Percentiles rank a stretch among this genome's conserved stretches.
phyloP scores from a whole-genome alignment of 2,888 invertebrate species.

The Morpho deidamia region DNA sequence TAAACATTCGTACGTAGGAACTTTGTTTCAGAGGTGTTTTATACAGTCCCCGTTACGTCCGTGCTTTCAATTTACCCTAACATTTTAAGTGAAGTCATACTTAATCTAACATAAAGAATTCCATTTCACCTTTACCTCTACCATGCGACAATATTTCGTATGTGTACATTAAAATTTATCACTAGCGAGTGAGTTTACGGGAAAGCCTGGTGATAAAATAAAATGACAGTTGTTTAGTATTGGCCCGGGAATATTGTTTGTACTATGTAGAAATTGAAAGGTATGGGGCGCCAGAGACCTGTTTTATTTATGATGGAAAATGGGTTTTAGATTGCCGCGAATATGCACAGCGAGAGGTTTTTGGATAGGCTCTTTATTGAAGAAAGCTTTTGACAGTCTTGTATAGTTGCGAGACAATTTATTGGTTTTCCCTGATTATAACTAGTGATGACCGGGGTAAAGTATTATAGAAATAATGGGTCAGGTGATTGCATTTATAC shows the following conservation, averaged over 20 bases:
- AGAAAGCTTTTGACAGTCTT: no score
- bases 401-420: no score
- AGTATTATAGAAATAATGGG: no score
- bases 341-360: conserved; percentile 25
- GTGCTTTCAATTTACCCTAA: conserved; percentile 6
- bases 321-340: conserved; percentile 68
- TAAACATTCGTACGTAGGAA: no score
- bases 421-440: no score
- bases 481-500: no score
- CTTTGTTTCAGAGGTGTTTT: not conserved
- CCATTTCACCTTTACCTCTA: conserved; percentile 26
- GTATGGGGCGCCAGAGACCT: conserved; percentile 68
- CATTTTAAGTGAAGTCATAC: conserved; percentile 3
- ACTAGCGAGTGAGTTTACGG: conserved; percentile 63
- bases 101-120: conserved; percentile 17
- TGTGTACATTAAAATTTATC: conserved; percentile 73
- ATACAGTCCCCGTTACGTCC: not conserved
- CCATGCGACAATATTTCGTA: conserved; percentile 65
- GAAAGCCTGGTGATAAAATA: conserved; percentile 75
- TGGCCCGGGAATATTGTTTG: conserved; percentile 64
- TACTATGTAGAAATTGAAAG: conserved; percentile 73
- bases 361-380: no score
- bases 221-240: conserved; percentile 78
- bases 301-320: conserved; percentile 71
- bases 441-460: no score